Percentiles rank a stretch among this genome's conserved stretches.
Conservation (phyloP, 2,888 invertebrate genomes). For the Lamellibrachia satsuma region DNA sequence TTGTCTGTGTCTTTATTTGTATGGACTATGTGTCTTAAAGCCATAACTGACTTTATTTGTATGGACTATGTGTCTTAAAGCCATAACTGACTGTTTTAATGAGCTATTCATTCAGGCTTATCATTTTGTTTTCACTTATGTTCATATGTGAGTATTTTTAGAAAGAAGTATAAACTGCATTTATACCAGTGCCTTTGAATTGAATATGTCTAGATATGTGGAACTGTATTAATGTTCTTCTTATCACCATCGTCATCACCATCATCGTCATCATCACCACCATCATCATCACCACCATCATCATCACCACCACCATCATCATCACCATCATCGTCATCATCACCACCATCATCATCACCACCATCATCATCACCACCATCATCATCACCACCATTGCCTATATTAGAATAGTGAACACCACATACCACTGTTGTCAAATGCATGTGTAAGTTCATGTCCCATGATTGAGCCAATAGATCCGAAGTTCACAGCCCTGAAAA, state of each 20-base stretch:
- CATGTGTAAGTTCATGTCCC: conserved; percentile 3
- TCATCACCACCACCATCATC: too few species aligned
- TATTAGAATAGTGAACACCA: background rate
- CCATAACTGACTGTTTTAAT: background rate
- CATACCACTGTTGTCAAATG: conserved; percentile 13
- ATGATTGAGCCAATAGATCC: background rate
- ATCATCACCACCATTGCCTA: too few species aligned
- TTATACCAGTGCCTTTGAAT: background rate
- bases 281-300: too few species aligned
- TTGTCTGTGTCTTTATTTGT: background rate
- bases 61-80: too few species aligned
- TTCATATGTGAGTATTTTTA: background rate
- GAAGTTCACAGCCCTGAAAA: background rate
- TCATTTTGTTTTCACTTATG: background rate
- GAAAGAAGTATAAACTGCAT: background rate
- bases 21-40: too few species aligned
- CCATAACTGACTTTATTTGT: background rate
- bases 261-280: too few species aligned
- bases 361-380: too few species aligned
- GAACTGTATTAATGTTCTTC: background rate
- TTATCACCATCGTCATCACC: background rate
- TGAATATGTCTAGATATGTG: background rate
- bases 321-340: too few species aligned
- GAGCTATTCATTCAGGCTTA: background rate
- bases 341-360: too few species aligned